A percentile compares a stretch with the other conserved stretches of the same genome.
These are phyloP conservation scores for Brachionus asplanchnoidis DNA, from an alignment of 1,140 invertebrate genomes.

Conservation along the genomic window DNA sequence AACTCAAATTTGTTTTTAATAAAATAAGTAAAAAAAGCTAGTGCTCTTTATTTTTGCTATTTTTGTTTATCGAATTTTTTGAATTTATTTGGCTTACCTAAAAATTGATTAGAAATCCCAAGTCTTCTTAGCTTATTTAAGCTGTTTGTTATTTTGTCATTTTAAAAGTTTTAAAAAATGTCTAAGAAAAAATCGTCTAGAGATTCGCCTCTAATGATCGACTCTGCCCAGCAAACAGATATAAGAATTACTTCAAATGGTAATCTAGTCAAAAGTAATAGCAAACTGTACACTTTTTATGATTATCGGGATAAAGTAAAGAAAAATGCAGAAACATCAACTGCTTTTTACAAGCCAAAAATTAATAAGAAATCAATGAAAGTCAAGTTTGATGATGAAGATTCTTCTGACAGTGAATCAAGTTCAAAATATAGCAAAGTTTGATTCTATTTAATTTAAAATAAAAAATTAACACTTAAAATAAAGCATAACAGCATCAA, in stretches of 20 bases:
- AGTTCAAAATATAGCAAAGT: neutral
- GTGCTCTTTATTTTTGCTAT: neutral
- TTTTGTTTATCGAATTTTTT: neutral
- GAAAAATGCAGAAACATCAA: neutral
- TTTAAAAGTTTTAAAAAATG: neutral
- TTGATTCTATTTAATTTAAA: neutral
- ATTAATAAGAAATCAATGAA: neutral
- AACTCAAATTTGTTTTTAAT: neutral
- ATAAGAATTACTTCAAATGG: neutral
- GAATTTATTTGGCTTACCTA: neutral
- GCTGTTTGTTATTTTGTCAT: neutral
- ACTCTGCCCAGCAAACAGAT: neutral
- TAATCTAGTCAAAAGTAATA: neutral
- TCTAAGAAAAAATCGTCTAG: neutral
- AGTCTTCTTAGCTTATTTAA: neutral
- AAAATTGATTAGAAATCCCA: neutral
- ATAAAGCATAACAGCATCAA: neutral
- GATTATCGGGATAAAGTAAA: neutral
- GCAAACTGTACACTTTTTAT: conserved; percentile 26
- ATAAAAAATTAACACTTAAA: too few species aligned
- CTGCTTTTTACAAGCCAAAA: neutral
- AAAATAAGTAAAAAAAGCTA: neutral
- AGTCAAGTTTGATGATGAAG: neutral
- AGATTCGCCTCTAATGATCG: neutral
- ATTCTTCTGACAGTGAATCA: neutral